phyloP scores from a whole-genome alignment of 2,888 invertebrate genomes.

The Leptinotarsa juncta region DNA sequence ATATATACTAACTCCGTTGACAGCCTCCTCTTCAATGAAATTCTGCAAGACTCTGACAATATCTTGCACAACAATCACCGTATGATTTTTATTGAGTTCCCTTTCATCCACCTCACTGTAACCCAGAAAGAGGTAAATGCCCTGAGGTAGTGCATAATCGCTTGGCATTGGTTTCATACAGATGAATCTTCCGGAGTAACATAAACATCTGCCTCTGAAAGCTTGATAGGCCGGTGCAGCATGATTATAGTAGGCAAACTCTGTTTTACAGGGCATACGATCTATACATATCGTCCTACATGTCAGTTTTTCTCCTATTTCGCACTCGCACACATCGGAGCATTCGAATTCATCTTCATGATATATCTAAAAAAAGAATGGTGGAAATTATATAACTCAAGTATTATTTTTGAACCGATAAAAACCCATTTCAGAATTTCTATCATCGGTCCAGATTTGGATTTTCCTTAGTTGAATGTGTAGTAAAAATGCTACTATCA shows the following conservation, averaged over 20 bases:
- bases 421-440: background rate
- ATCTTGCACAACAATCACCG: slow-evolving; percentile 86
- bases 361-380: slow-evolving; percentile 74
- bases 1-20: slow-evolving; percentile 72
- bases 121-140: slow-evolving; percentile 88
- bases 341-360: slow-evolving; percentile 89
- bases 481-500: too few species aligned
- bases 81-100: slow-evolving; percentile 80
- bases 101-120: slow-evolving; percentile 92
- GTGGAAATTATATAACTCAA: background rate
- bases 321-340: slow-evolving; percentile 90
- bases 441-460: too few species aligned
- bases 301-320: slow-evolving; percentile 79
- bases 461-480: too few species aligned
- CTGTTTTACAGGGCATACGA: slow-evolving; percentile 86
- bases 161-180: slow-evolving; percentile 88
- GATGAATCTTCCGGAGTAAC: slow-evolving; percentile 90
- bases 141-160: slow-evolving; percentile 83
- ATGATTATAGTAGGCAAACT: slow-evolving; percentile 90
- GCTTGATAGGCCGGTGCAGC: slow-evolving; percentile 92
- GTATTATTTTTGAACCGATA: background rate
- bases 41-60: slow-evolving; percentile 85
- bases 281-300: slow-evolving; percentile 92
- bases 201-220: slow-evolving; percentile 85
- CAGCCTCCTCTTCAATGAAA: slow-evolving; percentile 78